phyloP scores from a whole-genome alignment of 2,888 invertebrate genomes.

The Cheiracanthium punctorium region DNA sequence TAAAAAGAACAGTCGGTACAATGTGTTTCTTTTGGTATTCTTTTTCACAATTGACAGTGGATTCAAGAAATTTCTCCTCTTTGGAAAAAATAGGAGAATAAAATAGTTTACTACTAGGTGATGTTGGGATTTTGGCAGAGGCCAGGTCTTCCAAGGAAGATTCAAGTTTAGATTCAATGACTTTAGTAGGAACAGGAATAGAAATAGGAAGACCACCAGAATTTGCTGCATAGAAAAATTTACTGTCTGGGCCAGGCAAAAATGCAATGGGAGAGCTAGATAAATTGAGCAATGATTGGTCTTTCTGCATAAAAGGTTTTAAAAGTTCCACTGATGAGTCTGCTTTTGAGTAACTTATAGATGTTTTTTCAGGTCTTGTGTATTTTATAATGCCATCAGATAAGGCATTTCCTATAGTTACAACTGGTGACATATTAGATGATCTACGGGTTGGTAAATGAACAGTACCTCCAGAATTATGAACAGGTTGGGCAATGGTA shows the following conservation, averaged over 20 bases:
- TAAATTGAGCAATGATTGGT: conserved; percentile 20
- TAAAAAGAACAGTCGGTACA: conserved; percentile 63
- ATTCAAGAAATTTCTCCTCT: conserved; percentile 19
- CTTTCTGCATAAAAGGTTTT: conserved; percentile 17
- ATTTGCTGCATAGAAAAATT: not conserved
- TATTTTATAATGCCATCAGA: conserved; percentile 31
- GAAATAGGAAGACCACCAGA: not conserved
- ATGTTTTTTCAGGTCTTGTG: conserved; percentile 8
- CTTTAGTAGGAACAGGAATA: not conserved
- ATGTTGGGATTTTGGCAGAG: not conserved
- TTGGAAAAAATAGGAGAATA: conserved; percentile 50
- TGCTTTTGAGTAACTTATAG: not conserved
- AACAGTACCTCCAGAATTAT: conserved; percentile 89
- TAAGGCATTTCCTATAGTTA: conserved; percentile 15
- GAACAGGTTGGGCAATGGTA: conserved; percentile 81
- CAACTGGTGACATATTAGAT: conserved; percentile 25
- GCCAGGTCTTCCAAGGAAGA: conserved; percentile 19
- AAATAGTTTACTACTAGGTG: conserved; percentile 31
- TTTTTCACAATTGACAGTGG: conserved; percentile 18
- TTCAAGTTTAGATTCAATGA: conserved; percentile 3
- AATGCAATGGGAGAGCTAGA: conserved; percentile 23
- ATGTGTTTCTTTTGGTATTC: conserved; percentile 7
- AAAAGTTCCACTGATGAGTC: not conserved
- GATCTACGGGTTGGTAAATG: conserved; percentile 71
- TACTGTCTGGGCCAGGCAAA: conserved; percentile 41